phyloP scores from a whole-genome alignment of 1,140 invertebrate species.

The Mizuhopecten yessoensis region DNA sequence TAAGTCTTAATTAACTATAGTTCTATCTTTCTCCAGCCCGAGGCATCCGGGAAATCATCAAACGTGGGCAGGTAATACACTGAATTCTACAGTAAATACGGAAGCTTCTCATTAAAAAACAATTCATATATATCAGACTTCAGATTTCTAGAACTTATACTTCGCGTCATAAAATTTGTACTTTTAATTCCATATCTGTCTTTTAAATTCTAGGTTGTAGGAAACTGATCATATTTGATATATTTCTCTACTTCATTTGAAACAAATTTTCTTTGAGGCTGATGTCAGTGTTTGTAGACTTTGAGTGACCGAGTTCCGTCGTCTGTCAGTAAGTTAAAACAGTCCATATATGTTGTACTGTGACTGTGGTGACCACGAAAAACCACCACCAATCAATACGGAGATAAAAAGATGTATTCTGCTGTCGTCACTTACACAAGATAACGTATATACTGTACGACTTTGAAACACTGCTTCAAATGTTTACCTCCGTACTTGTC shows the following conservation, averaged over 20 bases:
- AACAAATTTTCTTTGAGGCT: no score
- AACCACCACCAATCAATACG: not conserved
- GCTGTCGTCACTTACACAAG: not conserved
- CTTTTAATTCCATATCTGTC: not conserved
- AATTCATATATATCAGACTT: not conserved
- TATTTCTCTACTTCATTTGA: no score
- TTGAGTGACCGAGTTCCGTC: not conserved
- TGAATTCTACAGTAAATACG: not conserved
- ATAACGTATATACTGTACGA: not conserved
- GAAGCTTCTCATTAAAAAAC: not conserved
- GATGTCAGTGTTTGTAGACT: no score
- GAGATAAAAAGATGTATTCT: slow-evolving; percentile 2
- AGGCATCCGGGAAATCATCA: not conserved
- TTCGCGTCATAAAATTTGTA: not conserved
- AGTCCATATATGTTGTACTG: no score
- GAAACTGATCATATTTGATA: no score
- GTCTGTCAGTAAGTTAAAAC: not conserved
- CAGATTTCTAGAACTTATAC: not conserved
- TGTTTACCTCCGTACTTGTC: not conserved
- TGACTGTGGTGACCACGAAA: not conserved
- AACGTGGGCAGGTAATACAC: not conserved
- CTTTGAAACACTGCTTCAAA: slow-evolving; percentile 27
- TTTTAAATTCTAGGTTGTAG: no score
- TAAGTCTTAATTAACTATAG: not conserved
- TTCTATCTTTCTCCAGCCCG: not conserved